Percentiles rank a stretch among this genome's conserved stretches.
Conservation (phyloP, 2,797 vertebrate genomes). For the Tapera naevia region DNA sequence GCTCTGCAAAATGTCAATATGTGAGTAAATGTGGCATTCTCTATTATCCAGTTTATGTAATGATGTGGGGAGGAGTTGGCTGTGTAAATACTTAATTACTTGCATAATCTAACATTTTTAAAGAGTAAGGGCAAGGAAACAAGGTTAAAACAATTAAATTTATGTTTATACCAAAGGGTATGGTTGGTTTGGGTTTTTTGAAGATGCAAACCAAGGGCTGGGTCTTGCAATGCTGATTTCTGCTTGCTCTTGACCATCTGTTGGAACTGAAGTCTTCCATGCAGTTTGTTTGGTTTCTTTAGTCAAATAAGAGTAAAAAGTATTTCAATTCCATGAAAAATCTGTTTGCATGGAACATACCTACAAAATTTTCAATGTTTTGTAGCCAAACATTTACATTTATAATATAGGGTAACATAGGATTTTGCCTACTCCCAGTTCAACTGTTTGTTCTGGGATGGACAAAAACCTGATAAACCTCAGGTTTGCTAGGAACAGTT, state of each 20-base stretch:
- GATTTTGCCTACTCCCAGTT: background rate
- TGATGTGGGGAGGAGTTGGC: background rate
- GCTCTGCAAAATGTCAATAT: background rate
- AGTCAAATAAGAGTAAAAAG: background rate
- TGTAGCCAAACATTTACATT: background rate
- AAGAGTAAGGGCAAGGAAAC: background rate
- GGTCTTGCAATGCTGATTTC: background rate
- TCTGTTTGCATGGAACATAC: background rate
- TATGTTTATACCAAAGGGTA: background rate
- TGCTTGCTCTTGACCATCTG: background rate
- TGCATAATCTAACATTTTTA: background rate
- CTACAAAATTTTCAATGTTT: background rate
- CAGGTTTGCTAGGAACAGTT: background rate
- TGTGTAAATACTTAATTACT: background rate
- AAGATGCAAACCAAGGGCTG: background rate
- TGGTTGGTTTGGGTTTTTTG: background rate
- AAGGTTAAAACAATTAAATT: background rate
- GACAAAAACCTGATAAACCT: background rate
- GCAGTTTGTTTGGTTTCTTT: background rate
- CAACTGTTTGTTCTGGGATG: background rate
- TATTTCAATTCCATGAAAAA: background rate
- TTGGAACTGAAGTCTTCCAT: background rate
- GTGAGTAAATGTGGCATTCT: background rate
- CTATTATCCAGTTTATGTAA: background rate
- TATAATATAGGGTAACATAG: background rate